These are phyloP conservation scores for Danaus chrysippus DNA, from an alignment of 2,888 invertebrate genomes.

Conservation along the genomic window DNA sequence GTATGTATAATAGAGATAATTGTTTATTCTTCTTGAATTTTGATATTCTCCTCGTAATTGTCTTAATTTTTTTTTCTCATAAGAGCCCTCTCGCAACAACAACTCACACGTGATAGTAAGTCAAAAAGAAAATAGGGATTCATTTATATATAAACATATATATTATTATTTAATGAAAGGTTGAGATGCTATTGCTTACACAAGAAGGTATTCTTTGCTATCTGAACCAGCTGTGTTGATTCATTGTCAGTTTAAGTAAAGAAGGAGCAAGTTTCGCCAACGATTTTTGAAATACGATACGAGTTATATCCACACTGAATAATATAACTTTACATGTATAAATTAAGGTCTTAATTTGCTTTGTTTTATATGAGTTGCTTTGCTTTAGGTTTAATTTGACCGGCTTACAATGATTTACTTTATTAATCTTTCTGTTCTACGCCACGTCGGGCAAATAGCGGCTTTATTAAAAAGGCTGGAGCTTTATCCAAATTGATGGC, in stretches of 20 bases:
- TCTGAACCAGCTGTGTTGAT: constrained; percentile 76
- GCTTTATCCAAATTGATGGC: constrained; percentile 33
- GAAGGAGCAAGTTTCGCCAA: constrained; percentile 68
- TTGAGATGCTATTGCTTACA: constrained; percentile 22
- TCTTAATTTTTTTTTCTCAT: no score
- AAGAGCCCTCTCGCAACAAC: no score
- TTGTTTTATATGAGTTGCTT: constrained; percentile 26
- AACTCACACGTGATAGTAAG: no score
- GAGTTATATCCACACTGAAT: constrained; percentile 68
- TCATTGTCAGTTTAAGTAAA: constrained; percentile 74
- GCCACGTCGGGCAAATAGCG: constrained; percentile 31
- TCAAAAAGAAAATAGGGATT: no score
- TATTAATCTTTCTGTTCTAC: constrained; percentile 32
- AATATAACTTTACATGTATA: constrained; percentile 66
- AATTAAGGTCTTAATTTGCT: constrained; percentile 46
- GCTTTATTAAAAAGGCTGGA: constrained; percentile 34
- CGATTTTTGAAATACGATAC: constrained; percentile 74
- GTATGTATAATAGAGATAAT: no score
- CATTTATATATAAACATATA: no score
- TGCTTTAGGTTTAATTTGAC: constrained; percentile 34
- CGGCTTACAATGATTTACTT: constrained; percentile 34
- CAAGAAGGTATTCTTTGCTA: constrained; percentile 48
- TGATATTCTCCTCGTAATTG: no score
- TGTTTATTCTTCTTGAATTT: no score
- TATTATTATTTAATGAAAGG: constrained; percentile 22